Percentiles rank a stretch among this genome's conserved stretches.
These are phyloP conservation scores for Discoglossus pictus DNA, from an alignment of 2,797 vertebrate species.

Conservation along the genomic window DNA sequence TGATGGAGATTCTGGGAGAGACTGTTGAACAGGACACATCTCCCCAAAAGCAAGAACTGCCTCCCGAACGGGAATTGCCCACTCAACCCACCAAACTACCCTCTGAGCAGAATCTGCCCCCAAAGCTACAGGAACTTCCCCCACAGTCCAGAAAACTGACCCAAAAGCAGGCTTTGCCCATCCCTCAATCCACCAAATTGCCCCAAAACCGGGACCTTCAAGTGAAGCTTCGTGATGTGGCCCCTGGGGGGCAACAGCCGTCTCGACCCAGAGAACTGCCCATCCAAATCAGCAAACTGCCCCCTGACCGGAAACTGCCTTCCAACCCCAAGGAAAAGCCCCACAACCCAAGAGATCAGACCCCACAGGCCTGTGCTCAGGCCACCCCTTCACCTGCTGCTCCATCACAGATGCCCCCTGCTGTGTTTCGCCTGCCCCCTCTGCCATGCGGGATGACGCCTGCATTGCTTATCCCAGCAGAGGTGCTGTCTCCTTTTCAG, in stretches of 20 bases:
- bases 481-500: conserved; percentile 51
- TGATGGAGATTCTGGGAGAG: conserved; percentile 48
- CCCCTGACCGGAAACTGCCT: conserved; percentile 51
- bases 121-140: conserved; percentile 49
- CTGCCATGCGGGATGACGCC: conserved; percentile 48
- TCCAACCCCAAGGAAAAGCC: conserved; percentile 50
- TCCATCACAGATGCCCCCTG: conserved; percentile 50
- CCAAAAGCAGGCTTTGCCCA: conserved; percentile 49
- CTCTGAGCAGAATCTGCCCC: conserved; percentile 50
- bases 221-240: conserved; percentile 48
- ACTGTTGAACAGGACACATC: conserved; percentile 48
- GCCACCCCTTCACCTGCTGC: conserved; percentile 47
- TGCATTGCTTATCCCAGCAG: conserved; percentile 48
- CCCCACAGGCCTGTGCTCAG: conserved; percentile 45
- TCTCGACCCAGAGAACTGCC: conserved; percentile 51
- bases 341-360: conserved; percentile 50
- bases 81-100: conserved; percentile 46
- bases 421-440: conserved; percentile 49
- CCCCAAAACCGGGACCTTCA: conserved; percentile 47
- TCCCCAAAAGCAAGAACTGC: conserved; percentile 48
- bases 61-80: conserved; percentile 45
- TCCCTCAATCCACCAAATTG: conserved; percentile 49
- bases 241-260: conserved; percentile 47
- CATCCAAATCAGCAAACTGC: conserved; percentile 48
- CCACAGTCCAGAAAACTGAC: conserved; percentile 50